Percentiles rank a stretch among this genome's conserved stretches.
Evolutionary conservation across 2,797 vertebrate genomes (phyloP).

Genomic region (Coracias cyanogaster): DNA sequence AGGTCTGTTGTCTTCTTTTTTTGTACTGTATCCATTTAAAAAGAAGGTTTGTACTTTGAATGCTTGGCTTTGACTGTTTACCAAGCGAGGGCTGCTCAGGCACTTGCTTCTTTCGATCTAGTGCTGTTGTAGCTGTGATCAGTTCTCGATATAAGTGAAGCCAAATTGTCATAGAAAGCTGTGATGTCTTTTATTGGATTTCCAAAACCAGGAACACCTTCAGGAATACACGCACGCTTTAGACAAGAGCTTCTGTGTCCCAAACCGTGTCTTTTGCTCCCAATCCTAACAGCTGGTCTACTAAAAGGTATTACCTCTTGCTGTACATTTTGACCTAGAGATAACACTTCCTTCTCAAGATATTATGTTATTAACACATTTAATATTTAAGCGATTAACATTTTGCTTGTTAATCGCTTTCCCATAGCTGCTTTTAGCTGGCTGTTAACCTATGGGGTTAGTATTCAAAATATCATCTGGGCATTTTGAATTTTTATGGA

Average conservation of each 20-base stretch:
- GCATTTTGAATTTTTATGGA: neutral
- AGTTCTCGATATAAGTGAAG: neutral
- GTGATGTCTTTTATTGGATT: neutral
- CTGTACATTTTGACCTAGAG: neutral
- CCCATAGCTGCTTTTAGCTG: neutral
- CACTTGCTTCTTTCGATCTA: neutral
- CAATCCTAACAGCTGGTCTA: neutral
- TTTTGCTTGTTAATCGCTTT: neutral
- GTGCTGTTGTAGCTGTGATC: neutral
- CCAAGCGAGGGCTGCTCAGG: neutral
- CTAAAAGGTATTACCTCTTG: neutral
- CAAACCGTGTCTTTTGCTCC: neutral
- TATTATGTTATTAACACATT: neutral
- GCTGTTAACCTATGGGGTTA: neutral
- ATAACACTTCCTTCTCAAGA: neutral
- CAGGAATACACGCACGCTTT: neutral
- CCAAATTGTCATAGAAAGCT: neutral
- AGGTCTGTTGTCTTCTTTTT: neutral
- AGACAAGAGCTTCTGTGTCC: neutral
- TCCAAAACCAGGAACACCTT: neutral
- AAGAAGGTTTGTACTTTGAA: neutral
- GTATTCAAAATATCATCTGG: neutral
- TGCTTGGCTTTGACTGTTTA: neutral
- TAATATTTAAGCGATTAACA: neutral
- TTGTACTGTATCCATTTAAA: neutral